Evolutionary conservation across 2,113 vertebrate genomes (phyloP).

Genomic region (Orycteropus afer): DNA sequence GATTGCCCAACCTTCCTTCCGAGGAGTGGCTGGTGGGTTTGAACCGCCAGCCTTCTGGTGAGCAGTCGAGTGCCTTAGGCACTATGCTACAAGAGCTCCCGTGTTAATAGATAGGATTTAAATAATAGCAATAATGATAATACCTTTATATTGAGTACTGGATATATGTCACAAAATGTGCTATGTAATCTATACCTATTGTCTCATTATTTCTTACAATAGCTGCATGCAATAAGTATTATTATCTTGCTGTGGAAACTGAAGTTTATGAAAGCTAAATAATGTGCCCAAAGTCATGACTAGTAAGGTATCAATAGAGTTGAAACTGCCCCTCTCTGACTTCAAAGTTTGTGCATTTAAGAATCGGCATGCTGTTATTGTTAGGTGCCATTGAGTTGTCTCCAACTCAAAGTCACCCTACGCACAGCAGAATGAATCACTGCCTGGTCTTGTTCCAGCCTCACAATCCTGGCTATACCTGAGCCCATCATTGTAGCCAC

Average conservation of each 20-base stretch:
- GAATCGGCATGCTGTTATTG: conserved; percentile 11
- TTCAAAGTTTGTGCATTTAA: not conserved
- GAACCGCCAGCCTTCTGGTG: too few species aligned
- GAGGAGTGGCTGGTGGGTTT: too few species aligned
- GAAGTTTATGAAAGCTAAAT: not conserved
- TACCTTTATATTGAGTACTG: not conserved
- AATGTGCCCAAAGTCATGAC: not conserved
- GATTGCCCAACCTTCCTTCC: too few species aligned
- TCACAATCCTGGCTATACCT: too few species aligned
- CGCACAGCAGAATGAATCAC: too few species aligned
- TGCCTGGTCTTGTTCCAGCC: too few species aligned
- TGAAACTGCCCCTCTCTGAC: not conserved
- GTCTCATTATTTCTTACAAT: not conserved
- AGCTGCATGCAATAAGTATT: not conserved
- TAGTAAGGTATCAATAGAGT: not conserved
- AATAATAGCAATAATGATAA: not conserved
- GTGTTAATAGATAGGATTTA: not conserved
- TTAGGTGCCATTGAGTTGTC: too few species aligned
- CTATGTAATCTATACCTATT: not conserved
- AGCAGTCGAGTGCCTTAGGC: too few species aligned
- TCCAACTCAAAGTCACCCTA: too few species aligned
- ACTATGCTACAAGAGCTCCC: too few species aligned
- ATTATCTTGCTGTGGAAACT: not conserved
- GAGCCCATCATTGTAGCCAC: too few species aligned
- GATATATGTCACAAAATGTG: not conserved